Conservation (phyloP, 2,888 invertebrate genomes). For the Rhorus exstirpatorius region DNA sequence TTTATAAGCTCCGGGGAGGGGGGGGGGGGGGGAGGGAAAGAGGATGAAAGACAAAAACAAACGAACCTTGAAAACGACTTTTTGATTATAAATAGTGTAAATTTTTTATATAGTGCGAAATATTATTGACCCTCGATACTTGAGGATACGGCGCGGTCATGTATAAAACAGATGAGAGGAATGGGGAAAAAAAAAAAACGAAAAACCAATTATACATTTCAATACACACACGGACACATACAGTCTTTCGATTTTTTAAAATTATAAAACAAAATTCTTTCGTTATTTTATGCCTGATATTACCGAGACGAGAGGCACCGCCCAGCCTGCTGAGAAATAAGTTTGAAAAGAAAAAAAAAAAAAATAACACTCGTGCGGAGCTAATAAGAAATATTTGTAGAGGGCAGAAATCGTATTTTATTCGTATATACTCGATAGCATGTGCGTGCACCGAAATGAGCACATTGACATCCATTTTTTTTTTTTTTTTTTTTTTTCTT, state of each 20-base stretch:
- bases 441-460: conserved; percentile 24
- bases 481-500: no score
- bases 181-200: conserved; percentile 52
- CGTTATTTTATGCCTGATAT: conserved; percentile 64
- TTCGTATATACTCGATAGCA: conserved; percentile 62
- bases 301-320: conserved; percentile 55
- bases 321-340: conserved; percentile 42
- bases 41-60: conserved; percentile 65
- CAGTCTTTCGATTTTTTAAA: conserved; percentile 75
- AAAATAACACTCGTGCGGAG: conserved; percentile 57
- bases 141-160: conserved; percentile 77
- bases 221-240: no score
- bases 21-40: neutral
- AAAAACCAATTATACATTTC: conserved; percentile 62
- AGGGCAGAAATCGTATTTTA: conserved; percentile 62
- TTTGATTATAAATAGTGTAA: conserved; percentile 86
- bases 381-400: conserved; percentile 66
- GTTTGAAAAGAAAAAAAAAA: neutral
- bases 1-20: conserved; percentile 75
- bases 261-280: conserved; percentile 63
- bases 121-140: conserved; percentile 78
- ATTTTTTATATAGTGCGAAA: conserved; percentile 85
- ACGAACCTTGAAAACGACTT: conserved; percentile 75
- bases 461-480: conserved; percentile 43
- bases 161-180: conserved; percentile 79